phyloP scores from a whole-genome alignment of 2,888 invertebrate species.

The Holacanthella duospinosa region DNA sequence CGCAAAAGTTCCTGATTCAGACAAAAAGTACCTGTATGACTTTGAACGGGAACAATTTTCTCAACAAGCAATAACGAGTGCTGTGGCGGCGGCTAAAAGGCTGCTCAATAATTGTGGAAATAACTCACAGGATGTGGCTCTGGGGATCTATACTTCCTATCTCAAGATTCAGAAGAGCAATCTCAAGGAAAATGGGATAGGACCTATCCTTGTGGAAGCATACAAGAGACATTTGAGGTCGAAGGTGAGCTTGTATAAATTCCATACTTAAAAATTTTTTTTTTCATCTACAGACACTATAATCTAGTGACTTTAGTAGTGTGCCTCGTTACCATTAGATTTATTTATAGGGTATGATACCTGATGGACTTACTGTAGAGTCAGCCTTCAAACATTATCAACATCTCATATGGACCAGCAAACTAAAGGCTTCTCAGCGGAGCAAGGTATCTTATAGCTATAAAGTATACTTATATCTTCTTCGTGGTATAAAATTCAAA shows the following conservation, averaged over 20 bases:
- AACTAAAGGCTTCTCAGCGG: not conserved
- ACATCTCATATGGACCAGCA: slow-evolving; percentile 2
- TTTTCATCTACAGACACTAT: too few species aligned
- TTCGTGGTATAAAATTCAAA: too few species aligned
- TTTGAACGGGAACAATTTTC: slow-evolving; percentile 70
- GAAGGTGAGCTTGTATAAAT: slow-evolving; percentile 49
- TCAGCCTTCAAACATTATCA: slow-evolving; percentile 7
- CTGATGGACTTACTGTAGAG: not conserved
- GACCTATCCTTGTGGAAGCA: slow-evolving; percentile 46
- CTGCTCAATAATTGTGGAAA: slow-evolving; percentile 10
- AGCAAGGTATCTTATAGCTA: not conserved
- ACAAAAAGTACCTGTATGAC: slow-evolving; percentile 77
- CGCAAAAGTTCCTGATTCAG: slow-evolving; percentile 67
- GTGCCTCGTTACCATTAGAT: too few species aligned
- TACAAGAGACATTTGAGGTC: slow-evolving; percentile 56
- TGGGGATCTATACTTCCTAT: slow-evolving; percentile 34
- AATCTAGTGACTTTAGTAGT: too few species aligned
- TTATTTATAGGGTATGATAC: too few species aligned
- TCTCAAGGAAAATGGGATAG: slow-evolving; percentile 29
- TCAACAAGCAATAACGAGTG: slow-evolving; percentile 64
- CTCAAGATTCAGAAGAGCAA: slow-evolving; percentile 32
- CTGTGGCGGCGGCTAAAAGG: slow-evolving; percentile 46
- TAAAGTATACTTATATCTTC: too few species aligned
- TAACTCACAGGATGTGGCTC: slow-evolving; percentile 26
- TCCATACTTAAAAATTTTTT: too few species aligned